Evolutionary conservation across 2,797 vertebrate species (phyloP), one percentile per base, ranked within the genome.

Genomic region (Leuciscus waleckii): DNA sequence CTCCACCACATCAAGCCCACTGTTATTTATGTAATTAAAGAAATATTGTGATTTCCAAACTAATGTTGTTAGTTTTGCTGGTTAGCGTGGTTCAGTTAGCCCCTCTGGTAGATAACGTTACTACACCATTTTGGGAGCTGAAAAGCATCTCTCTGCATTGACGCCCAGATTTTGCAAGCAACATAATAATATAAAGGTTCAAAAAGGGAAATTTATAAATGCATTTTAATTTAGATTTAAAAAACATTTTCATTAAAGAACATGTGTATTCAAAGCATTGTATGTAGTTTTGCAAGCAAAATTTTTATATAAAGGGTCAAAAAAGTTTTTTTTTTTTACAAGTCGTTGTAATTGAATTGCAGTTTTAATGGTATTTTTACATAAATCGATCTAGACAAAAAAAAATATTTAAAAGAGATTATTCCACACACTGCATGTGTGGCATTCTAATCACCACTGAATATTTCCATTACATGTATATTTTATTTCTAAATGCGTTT

Each of bases 1-100:
- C n/a, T 29, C 58, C 11, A 69, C 61, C 46, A 84, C 63, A 54
- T 54, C 73, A 68, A 77, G n/a, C n/a, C 70, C 81, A 51, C 13
- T 3, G 9, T 37, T 75, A 51, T 83, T 69, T 77, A 39, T 69
- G 46, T 56, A 41, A 83, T 39, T 46, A 67, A 39, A 83, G 23
- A 26, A 54, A 65, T 67, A 49, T 79, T 79, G 37, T 43, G 37
- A 78, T 78, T 43, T 63, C n/a, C 37, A 79, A 41, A 79, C 39
- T 43, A 79, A 29, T 43, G 76, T 63, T 78, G 56, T 26, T 19
- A 21, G 56, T 26, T 63, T 41, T 3, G n/a, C n/a, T 61, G 35
- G 23, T 58, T 39, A 26, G 35, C 16, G 0, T 58, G 51, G 6
- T 35, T n/a, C 32, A 58, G 21, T 39, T 58, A 1, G 7, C 32